Percentiles rank a stretch among this genome's conserved stretches.
Conservation (phyloP, 2,797 vertebrate species). For the Danio aesculapii region DNA sequence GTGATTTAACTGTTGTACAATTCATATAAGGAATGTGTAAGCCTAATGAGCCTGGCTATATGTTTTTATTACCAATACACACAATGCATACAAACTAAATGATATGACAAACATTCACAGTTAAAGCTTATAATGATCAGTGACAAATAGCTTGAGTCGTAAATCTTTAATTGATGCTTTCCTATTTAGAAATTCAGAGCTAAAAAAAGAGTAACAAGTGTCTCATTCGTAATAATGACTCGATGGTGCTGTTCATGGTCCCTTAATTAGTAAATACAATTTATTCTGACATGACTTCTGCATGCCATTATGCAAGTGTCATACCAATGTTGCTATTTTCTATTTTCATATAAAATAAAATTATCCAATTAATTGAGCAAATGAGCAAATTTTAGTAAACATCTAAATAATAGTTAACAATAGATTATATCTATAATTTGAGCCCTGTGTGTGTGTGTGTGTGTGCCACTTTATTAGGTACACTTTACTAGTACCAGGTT, state of each 20-base stretch:
- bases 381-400: neutral
- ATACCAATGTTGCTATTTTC: neutral
- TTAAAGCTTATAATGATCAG: constrained; percentile 8
- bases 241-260: neutral
- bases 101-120: neutral
- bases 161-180: constrained; percentile 11
- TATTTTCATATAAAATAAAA: neutral
- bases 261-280: neutral
- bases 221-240: neutral
- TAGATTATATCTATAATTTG: too few relatives aligned
- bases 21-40: neutral
- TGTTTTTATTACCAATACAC: neutral
- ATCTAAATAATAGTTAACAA: neutral
- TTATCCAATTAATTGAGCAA: neutral
- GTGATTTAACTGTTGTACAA: neutral
- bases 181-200: neutral
- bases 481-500: too few relatives aligned
- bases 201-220: neutral
- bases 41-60: neutral
- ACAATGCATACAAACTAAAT: constrained; percentile 11
- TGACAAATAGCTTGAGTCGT: neutral
- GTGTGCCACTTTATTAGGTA: too few relatives aligned
- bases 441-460: too few relatives aligned
- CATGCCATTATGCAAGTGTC: neutral
- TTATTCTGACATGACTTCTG: constrained; percentile 2